A percentile compares a stretch with the other conserved stretches of the same genome.
Evolutionary conservation across 2,888 invertebrate genomes (phyloP).

Genomic region (Erebia ligea): DNA sequence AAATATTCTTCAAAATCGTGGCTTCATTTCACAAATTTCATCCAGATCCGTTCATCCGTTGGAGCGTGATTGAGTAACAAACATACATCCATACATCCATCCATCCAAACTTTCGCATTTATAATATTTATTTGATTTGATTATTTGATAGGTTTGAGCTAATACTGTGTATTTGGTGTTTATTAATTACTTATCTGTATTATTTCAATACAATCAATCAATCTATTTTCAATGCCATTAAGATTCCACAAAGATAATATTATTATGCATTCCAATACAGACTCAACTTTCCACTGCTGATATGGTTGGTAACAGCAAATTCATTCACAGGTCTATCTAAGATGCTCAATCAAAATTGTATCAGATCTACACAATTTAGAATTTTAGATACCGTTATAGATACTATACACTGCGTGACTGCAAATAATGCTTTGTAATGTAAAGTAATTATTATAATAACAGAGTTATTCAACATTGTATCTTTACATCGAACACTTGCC

Average conservation of each 20-base stretch:
- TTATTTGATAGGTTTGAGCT: background rate
- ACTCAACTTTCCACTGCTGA: conserved; percentile 18
- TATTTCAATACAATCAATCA: background rate
- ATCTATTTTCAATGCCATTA: conserved; percentile 1
- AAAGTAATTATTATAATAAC: conserved; percentile 51
- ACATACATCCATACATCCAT: no score
- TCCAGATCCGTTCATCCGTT: no score
- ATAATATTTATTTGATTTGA: no score
- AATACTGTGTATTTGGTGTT: background rate
- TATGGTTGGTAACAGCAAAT: conserved; percentile 20
- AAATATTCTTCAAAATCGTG: no score
- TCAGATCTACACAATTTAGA: conserved; percentile 31
- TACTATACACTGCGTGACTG: conserved; percentile 39
- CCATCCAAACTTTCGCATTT: no score
- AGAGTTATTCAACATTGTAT: conserved; percentile 40
- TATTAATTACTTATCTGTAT: background rate
- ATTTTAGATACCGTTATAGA: conserved; percentile 39
- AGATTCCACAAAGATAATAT: conserved; percentile 1
- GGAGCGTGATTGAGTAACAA: no score
- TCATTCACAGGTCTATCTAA: conserved; percentile 29
- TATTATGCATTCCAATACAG: background rate
- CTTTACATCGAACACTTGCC: conserved; percentile 26
- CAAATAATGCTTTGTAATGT: conserved; percentile 54
- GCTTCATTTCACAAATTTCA: no score
- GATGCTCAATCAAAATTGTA: conserved; percentile 35